Evolutionary conservation across 2,797 vertebrate genomes (phyloP).

Genomic region (Botia kubotai): DNA sequence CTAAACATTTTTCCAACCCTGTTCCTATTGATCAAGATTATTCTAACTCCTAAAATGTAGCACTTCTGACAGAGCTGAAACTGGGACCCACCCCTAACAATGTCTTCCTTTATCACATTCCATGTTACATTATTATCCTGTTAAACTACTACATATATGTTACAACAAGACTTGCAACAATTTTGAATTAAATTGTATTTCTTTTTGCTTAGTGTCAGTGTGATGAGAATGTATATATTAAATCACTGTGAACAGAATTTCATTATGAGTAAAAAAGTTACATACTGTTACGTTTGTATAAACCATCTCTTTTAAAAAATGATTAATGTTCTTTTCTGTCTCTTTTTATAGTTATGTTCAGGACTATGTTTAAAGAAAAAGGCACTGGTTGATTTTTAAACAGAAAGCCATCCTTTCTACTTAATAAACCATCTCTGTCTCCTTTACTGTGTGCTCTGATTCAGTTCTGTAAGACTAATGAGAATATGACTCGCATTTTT

Average conservation of each 20-base stretch:
- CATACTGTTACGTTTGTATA: constrained; percentile 25
- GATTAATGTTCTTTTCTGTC: constrained; percentile 58
- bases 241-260: constrained; percentile 80
- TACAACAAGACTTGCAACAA: constrained; percentile 38
- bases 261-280: constrained; percentile 16
- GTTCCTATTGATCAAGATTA: constrained; percentile 4
- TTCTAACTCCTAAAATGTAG: constrained; percentile 69
- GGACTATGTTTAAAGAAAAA: constrained; percentile 72
- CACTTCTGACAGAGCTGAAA: constrained; percentile 53
- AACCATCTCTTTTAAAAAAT: constrained; percentile 29
- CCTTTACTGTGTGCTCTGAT: constrained; percentile 62
- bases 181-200: constrained; percentile 40
- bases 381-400: constrained; percentile 66
- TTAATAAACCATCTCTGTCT: constrained; percentile 80
- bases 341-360: constrained; percentile 58
- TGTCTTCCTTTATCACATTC: constrained; percentile 61
- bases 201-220: constrained; percentile 61
- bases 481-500: not conserved
- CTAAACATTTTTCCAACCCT: not conserved
- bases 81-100: constrained; percentile 10
- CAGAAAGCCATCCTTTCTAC: constrained; percentile 70
- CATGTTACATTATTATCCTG: constrained; percentile 43
- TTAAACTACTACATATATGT: constrained; percentile 34
- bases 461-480: not conserved
- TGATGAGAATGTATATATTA: constrained; percentile 73